Evolutionary conservation across 2,888 invertebrate genomes (phyloP).

Genomic region (Agriotes lineatus): DNA sequence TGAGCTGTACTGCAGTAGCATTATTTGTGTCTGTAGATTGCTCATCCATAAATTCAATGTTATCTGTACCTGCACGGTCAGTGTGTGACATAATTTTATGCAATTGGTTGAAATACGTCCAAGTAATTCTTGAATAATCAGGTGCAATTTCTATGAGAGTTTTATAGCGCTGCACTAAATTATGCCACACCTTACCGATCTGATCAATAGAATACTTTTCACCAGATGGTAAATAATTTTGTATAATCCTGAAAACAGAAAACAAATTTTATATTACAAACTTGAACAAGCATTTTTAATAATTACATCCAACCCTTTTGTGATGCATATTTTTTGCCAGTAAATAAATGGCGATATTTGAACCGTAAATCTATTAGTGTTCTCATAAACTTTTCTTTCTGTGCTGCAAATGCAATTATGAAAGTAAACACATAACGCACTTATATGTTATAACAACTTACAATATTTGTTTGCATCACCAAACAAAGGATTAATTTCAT

Average conservation of each 20-base stretch:
- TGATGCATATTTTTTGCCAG: conserved; percentile 54
- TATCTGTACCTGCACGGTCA: background rate
- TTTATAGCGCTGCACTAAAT: conserved; percentile 53
- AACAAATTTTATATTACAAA: conserved; percentile 6
- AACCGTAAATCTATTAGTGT: conserved; percentile 51
- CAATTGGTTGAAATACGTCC: conserved; percentile 53
- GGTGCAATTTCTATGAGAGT: conserved; percentile 48
- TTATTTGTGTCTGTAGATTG: background rate
- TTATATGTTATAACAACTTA: background rate
- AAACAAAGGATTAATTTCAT: no score
- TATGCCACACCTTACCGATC: conserved; percentile 55
- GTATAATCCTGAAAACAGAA: conserved; percentile 48
- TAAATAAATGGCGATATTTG: conserved; percentile 51
- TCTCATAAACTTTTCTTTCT: conserved; percentile 48
- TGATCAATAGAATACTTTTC: conserved; percentile 52
- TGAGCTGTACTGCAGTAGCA: background rate
- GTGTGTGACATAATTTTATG: conserved; percentile 49
- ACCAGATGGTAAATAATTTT: conserved; percentile 52
- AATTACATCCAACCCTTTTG: conserved; percentile 56
- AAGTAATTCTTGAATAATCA: conserved; percentile 49
- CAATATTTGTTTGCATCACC: background rate
- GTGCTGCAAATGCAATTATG: background rate
- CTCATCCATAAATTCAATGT: background rate
- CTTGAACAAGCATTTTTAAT: no score
- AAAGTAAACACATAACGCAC: no score